Conservation (phyloP, 2,888 invertebrate species). For the Silvanus unidentatus region DNA sequence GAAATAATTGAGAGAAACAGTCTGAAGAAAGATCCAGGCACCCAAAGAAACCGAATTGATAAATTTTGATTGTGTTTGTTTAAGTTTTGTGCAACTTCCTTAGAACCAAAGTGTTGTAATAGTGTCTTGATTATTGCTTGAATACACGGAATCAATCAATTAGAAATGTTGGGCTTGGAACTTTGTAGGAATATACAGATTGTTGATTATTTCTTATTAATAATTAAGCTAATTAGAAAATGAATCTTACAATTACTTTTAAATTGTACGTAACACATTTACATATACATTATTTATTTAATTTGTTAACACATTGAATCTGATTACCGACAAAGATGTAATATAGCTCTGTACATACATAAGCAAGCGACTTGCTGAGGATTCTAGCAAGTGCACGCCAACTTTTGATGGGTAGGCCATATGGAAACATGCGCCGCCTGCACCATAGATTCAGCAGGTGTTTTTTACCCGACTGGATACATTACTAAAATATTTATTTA, state of each 20-base stretch:
- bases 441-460: constrained; percentile 45
- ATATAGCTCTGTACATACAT: constrained; percentile 27
- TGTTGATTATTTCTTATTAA: too few relatives aligned
- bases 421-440: constrained; percentile 46
- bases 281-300: not conserved
- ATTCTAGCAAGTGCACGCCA: constrained; percentile 29
- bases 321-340: not conserved
- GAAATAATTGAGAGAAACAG: too few relatives aligned
- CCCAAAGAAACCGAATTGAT: too few relatives aligned
- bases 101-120: too few relatives aligned
- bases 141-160: too few relatives aligned
- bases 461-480: constrained; percentile 36
- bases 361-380: constrained; percentile 36
- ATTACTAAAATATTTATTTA: constrained; percentile 23
- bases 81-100: too few relatives aligned
- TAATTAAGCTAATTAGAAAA: too few relatives aligned
- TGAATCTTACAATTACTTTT: not conserved
- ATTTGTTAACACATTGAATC: not conserved
- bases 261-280: not conserved
- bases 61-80: too few relatives aligned
- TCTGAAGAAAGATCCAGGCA: too few relatives aligned
- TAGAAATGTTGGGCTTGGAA: too few relatives aligned
- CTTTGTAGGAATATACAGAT: too few relatives aligned
- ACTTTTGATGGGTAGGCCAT: constrained; percentile 42
- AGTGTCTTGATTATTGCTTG: too few relatives aligned